Percentiles rank a stretch among this genome's conserved stretches.
Conservation (phyloP, 2,888 invertebrate genomes). For the Epirrhoe alternata region DNA sequence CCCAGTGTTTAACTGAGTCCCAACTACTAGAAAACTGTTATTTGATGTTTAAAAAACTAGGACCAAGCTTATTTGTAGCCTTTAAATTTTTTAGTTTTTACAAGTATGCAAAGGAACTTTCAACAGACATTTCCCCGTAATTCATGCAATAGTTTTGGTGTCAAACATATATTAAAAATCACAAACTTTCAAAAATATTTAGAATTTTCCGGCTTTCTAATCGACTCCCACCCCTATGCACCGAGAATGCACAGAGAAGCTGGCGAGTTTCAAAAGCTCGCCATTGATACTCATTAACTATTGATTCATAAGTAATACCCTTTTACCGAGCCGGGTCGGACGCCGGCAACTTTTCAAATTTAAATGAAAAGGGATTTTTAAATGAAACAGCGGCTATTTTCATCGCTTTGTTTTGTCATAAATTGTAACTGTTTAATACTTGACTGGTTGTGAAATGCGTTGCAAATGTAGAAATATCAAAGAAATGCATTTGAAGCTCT, state of each 20-base stretch:
- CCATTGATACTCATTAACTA: constrained; percentile 84
- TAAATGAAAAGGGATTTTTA: constrained; percentile 74
- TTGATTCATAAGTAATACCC: constrained; percentile 85
- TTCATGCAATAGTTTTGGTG: too few species aligned
- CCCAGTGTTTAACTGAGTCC: too few species aligned
- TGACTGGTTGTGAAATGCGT: neutral
- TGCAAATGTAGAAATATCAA: neutral
- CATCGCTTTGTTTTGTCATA: constrained; percentile 44
- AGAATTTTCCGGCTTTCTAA: neutral
- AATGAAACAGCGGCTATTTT: constrained; percentile 50
- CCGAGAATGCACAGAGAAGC: constrained; percentile 75
- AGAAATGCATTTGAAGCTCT: too few species aligned
- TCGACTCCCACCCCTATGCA: constrained; percentile 15
- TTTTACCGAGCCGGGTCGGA: constrained; percentile 69
- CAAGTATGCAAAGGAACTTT: too few species aligned
- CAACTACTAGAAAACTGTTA: too few species aligned
- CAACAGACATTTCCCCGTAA: too few species aligned
- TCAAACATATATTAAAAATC: too few species aligned
- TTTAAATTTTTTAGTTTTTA: too few species aligned
- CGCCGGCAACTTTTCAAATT: constrained; percentile 78
- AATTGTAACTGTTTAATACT: constrained; percentile 5
- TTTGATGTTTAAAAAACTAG: too few species aligned
- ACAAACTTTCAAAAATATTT: neutral
- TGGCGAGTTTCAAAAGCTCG: constrained; percentile 76
- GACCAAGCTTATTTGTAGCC: too few species aligned